These are phyloP conservation scores for Cygnus atratus DNA, from an alignment of 2,113 vertebrate species.

Conservation along the genomic window DNA sequence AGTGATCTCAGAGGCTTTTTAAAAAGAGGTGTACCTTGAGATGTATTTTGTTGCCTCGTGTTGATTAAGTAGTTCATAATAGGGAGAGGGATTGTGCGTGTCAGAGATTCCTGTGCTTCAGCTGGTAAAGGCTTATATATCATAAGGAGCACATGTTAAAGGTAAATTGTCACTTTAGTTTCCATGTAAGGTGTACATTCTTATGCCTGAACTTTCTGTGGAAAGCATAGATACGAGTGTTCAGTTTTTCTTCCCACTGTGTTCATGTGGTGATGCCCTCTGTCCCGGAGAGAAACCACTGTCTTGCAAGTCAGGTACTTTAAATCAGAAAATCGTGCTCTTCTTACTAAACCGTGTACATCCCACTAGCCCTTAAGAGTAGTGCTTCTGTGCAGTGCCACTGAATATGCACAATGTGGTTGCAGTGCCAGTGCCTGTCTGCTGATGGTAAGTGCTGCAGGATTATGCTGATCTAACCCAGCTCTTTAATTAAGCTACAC, in stretches of 20 bases:
- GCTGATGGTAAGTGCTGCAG: background rate
- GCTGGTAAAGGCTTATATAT: background rate
- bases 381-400: background rate
- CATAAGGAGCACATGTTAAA: background rate
- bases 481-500: background rate
- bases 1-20: background rate
- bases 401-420: background rate
- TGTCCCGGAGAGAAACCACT: background rate
- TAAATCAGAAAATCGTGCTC: background rate
- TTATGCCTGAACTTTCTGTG: background rate
- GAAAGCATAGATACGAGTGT: background rate
- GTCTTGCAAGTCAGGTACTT: background rate
- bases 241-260: background rate
- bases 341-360: background rate
- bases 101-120: background rate
- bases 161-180: background rate
- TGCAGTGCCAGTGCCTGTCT: background rate
- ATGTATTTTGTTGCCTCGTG: background rate
- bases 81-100: background rate
- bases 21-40: background rate
- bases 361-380: background rate
- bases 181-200: background rate
- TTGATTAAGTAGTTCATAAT: background rate
- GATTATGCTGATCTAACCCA: background rate
- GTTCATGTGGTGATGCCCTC: background rate